A percentile compares a stretch with the other conserved stretches of the same genome.
Evolutionary conservation across 30 jellyfish, hydroid and myxozoan genomes (phyloP).

Genomic region (Sanderia malayensis): DNA sequence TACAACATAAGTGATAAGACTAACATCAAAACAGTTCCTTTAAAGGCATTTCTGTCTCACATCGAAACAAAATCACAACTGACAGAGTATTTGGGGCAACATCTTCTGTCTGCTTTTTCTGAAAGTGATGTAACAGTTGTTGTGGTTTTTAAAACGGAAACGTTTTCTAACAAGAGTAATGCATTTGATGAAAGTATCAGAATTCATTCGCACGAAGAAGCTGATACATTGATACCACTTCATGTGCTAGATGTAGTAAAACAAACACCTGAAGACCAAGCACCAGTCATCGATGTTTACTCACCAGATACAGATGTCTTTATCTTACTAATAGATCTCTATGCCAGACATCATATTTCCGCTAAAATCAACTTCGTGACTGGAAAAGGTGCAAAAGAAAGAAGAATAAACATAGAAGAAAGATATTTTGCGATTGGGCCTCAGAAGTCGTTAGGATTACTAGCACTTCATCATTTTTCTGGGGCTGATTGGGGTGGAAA

Average conservation of each 20-base stretch:
- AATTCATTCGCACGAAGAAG: neutral
- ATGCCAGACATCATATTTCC: conserved; percentile 1
- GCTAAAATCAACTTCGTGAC: conserved; percentile 1
- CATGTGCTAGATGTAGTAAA: conserved; percentile 11
- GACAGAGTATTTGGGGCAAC: conserved; percentile 5
- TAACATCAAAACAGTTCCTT: conserved; percentile 1
- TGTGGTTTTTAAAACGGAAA: conserved; percentile 1
- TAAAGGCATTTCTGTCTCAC: neutral
- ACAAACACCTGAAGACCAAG: conserved; percentile 13
- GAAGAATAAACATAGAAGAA: conserved; percentile 1
- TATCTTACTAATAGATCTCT: conserved; percentile 4
- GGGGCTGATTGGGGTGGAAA: conserved; percentile 7
- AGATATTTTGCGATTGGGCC: conserved; percentile 2
- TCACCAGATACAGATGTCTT: conserved; percentile 13
- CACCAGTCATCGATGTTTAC: conserved; percentile 4
- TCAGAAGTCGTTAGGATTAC: conserved; percentile 3
- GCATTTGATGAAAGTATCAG: conserved; percentile 2
- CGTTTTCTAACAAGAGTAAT: conserved; percentile 1
- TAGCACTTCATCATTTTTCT: conserved; percentile 1
- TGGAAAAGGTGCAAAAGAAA: conserved; percentile 2
- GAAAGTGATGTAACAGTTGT: neutral
- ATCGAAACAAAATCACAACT: conserved; percentile 1
- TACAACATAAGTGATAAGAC: neutral
- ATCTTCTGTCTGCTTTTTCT: neutral
- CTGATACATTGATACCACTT: conserved; percentile 8